Evolutionary conservation across 2,113 vertebrate species (phyloP).

Genomic region (Spea bombifrons): DNA sequence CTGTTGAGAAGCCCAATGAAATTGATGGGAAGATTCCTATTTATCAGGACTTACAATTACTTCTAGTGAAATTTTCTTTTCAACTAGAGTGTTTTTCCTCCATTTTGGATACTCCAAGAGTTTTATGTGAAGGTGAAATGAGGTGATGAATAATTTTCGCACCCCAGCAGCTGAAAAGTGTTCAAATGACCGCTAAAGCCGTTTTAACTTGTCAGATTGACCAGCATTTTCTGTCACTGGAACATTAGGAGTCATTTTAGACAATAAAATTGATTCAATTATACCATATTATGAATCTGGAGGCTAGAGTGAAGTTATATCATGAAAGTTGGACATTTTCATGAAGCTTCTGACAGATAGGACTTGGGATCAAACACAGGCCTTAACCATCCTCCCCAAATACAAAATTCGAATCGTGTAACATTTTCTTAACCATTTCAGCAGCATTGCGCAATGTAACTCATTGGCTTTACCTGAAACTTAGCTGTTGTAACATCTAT

Average conservation of each 20-base stretch:
- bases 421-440: too few species aligned
- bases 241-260: slow-evolving; percentile 68
- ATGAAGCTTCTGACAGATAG: slow-evolving; percentile 16
- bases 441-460: too few species aligned
- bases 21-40: slow-evolving; percentile 49
- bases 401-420: too few species aligned
- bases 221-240: slow-evolving; percentile 73
- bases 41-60: slow-evolving; percentile 57
- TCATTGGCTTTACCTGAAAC: too few species aligned
- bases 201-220: slow-evolving; percentile 81
- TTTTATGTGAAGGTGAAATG: slow-evolving; percentile 61
- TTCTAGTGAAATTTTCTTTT: slow-evolving; percentile 54
- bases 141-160: slow-evolving; percentile 70
- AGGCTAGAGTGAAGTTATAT: slow-evolving; percentile 58
- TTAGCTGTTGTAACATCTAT: too few species aligned
- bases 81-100: slow-evolving; percentile 49
- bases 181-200: slow-evolving; percentile 75
- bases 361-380: neutral
- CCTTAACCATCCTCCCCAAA: neutral
- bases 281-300: slow-evolving; percentile 70
- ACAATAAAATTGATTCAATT: slow-evolving; percentile 85
- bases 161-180: slow-evolving; percentile 68
- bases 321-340: slow-evolving; percentile 58
- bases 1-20: slow-evolving; percentile 40
- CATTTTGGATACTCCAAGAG: slow-evolving; percentile 45